Evolutionary conservation across 2,797 vertebrate genomes (phyloP), one percentile per base, ranked within the genome.

Genomic region (Xiphorhynchus erythropygius): DNA sequence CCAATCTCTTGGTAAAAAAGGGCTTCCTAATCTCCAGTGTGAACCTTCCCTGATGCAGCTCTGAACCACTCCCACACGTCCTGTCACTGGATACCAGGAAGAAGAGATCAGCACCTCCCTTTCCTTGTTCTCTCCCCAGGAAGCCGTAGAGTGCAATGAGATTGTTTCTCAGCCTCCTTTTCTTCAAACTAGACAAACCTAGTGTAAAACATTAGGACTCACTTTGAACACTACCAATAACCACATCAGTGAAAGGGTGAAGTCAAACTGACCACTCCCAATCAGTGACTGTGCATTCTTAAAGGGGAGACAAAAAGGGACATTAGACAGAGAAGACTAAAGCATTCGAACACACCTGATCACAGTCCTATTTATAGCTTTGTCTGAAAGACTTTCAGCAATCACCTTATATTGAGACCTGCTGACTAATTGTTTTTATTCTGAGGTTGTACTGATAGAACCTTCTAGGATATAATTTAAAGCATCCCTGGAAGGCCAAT

Each of bases 1-100:
- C 23, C 37, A 85, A 25, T 2, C 1, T 42, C 22, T 68, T 0
- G 0, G 8, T 50, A 42, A 80, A 60, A 59, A 86, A 30, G 39
- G 21, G 9, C 1, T 60, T 83, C 44, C 27, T 44, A n/a, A 64
- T n/a, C 21, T 60, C 15, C 46, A 76, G 21, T 11, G 8, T 33
- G 21, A 85, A 68, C 14, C 10, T 73, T 8, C 5, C 5, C 6
- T 32, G 5, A 5, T 2, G 3, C 27, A 71, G 27, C 56, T 56
- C 37, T 64, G 28, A 81, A 7, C 9, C 19, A 44, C 14, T 68
- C 28, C 13, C n/a, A 63, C 1, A 6, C 0, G 0, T 5, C 9
- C 13, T 2, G 0, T 14, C 7, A 14, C 19, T 30, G 25, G 9
- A 56, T 47, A 10, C 6, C 30, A 33, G 5, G 16, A 10, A 44